Conservation (phyloP, 2,113 vertebrate genomes). For the Barnardius zonarius region DNA sequence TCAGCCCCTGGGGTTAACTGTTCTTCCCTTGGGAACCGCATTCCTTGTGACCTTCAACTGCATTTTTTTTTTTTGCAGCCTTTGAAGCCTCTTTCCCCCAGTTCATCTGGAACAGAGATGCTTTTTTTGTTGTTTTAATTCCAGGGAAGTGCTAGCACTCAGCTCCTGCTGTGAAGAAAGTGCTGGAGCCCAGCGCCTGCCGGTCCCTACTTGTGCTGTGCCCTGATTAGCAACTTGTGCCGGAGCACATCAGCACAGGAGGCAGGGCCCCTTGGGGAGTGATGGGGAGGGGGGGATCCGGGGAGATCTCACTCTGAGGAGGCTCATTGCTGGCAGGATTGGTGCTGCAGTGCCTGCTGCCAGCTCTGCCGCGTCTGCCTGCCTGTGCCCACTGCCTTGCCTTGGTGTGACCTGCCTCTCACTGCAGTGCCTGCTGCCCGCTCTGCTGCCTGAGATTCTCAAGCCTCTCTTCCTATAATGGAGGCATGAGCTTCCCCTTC, state of each 20-base stretch:
- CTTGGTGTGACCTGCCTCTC: not conserved
- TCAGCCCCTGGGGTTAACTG: not conserved
- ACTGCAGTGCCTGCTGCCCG: not conserved
- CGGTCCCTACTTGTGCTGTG: not conserved
- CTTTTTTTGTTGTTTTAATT: not conserved
- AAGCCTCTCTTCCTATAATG: not conserved
- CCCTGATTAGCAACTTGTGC: constrained; percentile 38
- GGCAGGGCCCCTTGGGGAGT: not conserved
- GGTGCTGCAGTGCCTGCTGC: not conserved
- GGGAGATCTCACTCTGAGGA: not conserved
- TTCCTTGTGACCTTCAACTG: not conserved
- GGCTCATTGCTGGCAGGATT: not conserved
- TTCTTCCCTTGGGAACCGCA: not conserved
- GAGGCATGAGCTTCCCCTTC: not conserved
- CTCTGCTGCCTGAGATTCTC: not conserved
- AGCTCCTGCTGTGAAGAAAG: constrained; percentile 40
- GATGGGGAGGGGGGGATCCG: not conserved
- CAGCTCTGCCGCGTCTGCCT: not conserved
- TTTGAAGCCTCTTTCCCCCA: not conserved
- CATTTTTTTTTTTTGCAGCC: not conserved
- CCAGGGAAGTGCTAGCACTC: not conserved
- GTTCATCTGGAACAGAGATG: not conserved
- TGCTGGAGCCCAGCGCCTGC: not conserved
- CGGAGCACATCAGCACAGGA: not conserved
- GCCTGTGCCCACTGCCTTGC: not conserved